Evolutionary conservation across 2,888 invertebrate genomes (phyloP), one percentile per base, ranked within the genome.

Genomic region (Frankliniella intonsa): DNA sequence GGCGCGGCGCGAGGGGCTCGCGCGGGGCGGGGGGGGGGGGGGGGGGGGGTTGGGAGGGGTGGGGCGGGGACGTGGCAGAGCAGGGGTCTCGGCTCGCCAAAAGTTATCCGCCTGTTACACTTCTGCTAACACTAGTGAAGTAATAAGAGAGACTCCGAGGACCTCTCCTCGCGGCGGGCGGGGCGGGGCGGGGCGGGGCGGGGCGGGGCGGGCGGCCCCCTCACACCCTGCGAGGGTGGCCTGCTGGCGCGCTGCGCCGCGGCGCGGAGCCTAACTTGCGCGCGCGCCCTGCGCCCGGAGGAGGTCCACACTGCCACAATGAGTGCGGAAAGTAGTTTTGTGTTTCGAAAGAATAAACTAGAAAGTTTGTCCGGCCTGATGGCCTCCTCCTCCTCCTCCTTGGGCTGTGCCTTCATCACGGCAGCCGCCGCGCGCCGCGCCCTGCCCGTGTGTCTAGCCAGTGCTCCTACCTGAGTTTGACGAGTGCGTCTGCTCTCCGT

Each of bases 111-210:
- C 25, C 69, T 76, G 69, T 76, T 76, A 76, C 69, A 76, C 69
- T 76, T 76, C 69, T 76, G 69, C 69, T 76, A 76, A 76, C 69
- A 76, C 69, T 76, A 76, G 69, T 76, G 69, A 76, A 76, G 69
- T 76, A 76, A 76, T 76, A 76, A 76, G 69, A 69, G 69, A 25
- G 69, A 76, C 69, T 76, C 69, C 9, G 11, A 76, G 69, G 69
- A 76, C 69, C 69, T 69, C 69, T 10, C 55, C 14, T 17, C 38
- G 3, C 5, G 38, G 38, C 38, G 38, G 38, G 22, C n/a, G 69
- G 11, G 69, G 69, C 11, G 69, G n/a, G 69, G 69, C n/a, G 22
- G 22, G 8, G n/a, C n/a, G n/a, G n/a, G n/a, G 22, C n/a, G 69
- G 11, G 69, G 69, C 11, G 69, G n/a, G 69, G 69, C n/a, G 22